Percentiles rank a stretch among this genome's conserved stretches.
Evolutionary conservation across 37 sponge, comb jelly and placozoan species (phyloP).

Genomic region (Spongilla lacustris): DNA sequence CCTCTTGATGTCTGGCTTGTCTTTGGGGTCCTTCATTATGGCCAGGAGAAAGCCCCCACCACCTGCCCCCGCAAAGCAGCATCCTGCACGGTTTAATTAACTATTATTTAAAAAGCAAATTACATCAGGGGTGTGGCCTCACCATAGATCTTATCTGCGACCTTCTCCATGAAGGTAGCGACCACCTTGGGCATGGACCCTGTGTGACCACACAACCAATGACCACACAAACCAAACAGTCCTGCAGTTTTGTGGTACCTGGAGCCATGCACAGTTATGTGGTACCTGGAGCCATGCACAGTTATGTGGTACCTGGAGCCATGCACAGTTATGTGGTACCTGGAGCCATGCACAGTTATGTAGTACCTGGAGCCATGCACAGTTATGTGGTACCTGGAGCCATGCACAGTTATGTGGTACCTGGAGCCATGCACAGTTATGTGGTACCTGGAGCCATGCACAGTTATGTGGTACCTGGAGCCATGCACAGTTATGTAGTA

Average conservation of each 20-base stretch:
- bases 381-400: no score
- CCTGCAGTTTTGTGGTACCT: slow-evolving; percentile 28
- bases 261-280: slow-evolving; percentile 87
- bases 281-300: no score
- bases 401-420: slow-evolving; percentile 23
- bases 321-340: slow-evolving; percentile 78
- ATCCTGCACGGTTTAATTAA: slow-evolving; percentile 33
- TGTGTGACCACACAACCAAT: not conserved
- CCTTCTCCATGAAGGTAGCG: slow-evolving; percentile 5
- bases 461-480: slow-evolving; percentile 57
- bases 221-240: no score
- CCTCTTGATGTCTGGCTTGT: slow-evolving; percentile 22
- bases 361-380: slow-evolving; percentile 82
- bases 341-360: not conserved
- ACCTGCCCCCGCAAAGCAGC: slow-evolving; percentile 76
- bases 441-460: no score
- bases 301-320: slow-evolving; percentile 71
- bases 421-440: slow-evolving; percentile 86
- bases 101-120: not conserved
- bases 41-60: slow-evolving; percentile 82
- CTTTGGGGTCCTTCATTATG: slow-evolving; percentile 51
- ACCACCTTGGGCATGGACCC: slow-evolving; percentile 36
- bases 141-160: slow-evolving; percentile 25
- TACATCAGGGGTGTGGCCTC: not conserved
- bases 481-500: slow-evolving; percentile 70